These are phyloP conservation scores for Ennomos quercinarius DNA, from an alignment of 2,888 invertebrate species.

Conservation along the genomic window DNA sequence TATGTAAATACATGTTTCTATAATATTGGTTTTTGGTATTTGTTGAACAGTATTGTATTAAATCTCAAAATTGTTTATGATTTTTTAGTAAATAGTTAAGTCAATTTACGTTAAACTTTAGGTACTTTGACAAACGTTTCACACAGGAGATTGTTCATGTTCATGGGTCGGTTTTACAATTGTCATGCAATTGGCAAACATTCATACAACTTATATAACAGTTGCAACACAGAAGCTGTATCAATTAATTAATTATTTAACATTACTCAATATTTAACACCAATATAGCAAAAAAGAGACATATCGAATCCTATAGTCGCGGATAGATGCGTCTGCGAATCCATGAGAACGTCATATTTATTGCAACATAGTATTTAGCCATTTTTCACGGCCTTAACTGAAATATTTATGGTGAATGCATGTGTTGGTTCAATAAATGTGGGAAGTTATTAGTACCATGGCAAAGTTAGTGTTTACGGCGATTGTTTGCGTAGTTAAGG, in stretches of 20 bases:
- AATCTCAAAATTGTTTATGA: background rate
- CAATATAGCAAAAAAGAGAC: constrained; percentile 23
- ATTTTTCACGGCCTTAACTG: constrained; percentile 25
- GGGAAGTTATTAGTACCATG: background rate
- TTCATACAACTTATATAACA: constrained; percentile 24
- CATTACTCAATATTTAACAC: constrained; percentile 20
- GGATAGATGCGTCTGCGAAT: constrained; percentile 23
- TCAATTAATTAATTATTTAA: constrained; percentile 11
- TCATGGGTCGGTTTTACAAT: constrained; percentile 8
- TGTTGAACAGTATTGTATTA: too few species aligned
- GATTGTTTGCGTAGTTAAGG: background rate
- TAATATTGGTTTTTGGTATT: too few species aligned
- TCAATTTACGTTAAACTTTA: too few species aligned
- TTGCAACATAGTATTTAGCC: constrained; percentile 33
- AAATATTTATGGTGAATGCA: constrained; percentile 23
- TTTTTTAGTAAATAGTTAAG: too few species aligned
- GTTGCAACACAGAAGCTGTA: constrained; percentile 18
- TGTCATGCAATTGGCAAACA: constrained; percentile 14
- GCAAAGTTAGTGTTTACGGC: background rate
- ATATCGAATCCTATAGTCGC: constrained; percentile 37
- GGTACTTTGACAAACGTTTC: too few species aligned
- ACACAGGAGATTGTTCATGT: background rate
- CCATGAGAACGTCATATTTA: constrained; percentile 38
- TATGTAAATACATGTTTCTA: too few species aligned
- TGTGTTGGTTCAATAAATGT: constrained; percentile 9